phyloP scores from a whole-genome alignment of 2,113 vertebrate genomes.

The Dryoscopus gambensis region DNA sequence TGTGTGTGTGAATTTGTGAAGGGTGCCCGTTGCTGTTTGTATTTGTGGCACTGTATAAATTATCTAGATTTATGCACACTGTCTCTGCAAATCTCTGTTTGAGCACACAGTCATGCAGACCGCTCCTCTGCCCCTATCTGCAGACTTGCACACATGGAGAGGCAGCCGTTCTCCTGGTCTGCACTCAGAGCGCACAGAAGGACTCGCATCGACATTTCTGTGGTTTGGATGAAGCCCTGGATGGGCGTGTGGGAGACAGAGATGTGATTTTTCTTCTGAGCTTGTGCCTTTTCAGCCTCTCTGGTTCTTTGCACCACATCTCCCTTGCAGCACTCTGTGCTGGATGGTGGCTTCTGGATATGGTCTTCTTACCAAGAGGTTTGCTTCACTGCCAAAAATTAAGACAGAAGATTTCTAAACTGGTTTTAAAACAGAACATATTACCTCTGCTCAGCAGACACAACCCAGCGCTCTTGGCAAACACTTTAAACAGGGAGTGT shows the following conservation, averaged over 20 bases:
- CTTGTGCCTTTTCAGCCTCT: not conserved
- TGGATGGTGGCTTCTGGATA: not conserved
- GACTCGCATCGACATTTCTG: not conserved
- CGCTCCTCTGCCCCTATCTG: not conserved
- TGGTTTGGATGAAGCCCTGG: not conserved
- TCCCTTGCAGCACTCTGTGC: not conserved
- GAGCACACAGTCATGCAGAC: not conserved
- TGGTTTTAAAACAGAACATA: not conserved
- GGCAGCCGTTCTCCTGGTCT: not conserved
- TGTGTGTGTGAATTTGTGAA: not conserved
- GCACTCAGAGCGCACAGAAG: not conserved
- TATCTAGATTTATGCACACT: not conserved
- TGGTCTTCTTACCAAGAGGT: not conserved
- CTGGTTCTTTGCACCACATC: not conserved
- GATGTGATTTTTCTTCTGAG: not conserved
- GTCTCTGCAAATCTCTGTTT: not conserved
- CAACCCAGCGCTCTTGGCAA: not conserved
- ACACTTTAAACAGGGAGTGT: not conserved
- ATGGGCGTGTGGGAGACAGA: not conserved
- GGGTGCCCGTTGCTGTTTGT: not conserved
- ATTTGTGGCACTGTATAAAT: constrained; percentile 29
- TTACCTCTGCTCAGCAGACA: not conserved
- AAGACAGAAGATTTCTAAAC: not conserved
- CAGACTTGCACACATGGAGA: not conserved
- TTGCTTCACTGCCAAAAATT: not conserved